Conservation (phyloP, 2,797 vertebrate genomes). For the Myotis pilosus region DNA sequence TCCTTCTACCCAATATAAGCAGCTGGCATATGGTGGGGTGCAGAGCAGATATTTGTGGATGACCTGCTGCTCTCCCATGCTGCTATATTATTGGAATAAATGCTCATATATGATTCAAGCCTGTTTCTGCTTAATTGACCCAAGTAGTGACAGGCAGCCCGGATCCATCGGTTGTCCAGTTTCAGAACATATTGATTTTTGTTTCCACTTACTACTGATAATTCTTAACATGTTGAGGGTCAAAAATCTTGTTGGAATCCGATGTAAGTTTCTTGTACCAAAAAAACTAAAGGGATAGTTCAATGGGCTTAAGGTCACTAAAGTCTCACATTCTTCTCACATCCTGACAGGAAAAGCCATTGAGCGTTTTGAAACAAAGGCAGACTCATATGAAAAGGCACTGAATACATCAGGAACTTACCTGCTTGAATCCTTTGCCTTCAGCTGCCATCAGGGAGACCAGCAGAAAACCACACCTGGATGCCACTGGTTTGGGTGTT, state of each 20-base stretch:
- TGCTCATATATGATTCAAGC: too few relatives aligned
- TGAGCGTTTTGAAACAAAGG: conserved; percentile 57
- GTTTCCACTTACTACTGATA: neutral
- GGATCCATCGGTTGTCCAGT: too few relatives aligned
- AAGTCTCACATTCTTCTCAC: neutral
- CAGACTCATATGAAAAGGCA: conserved; percentile 58
- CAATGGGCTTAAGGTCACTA: neutral
- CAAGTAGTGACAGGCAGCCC: too few relatives aligned
- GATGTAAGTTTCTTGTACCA: neutral
- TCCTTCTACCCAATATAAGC: too few relatives aligned
- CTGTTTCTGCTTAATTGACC: too few relatives aligned
- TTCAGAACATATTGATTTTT: neutral
- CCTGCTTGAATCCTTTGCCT: conserved; percentile 26
- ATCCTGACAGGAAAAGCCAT: conserved; percentile 54
- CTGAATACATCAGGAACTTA: conserved; percentile 50
- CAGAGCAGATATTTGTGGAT: too few relatives aligned
- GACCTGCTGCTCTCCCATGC: too few relatives aligned
- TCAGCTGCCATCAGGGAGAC: neutral
- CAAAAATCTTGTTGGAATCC: neutral
- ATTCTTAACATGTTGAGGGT: neutral
- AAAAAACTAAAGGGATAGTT: neutral
- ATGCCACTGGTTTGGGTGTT: conserved; percentile 52
- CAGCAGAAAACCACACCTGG: conserved; percentile 60
- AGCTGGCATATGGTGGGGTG: too few relatives aligned
- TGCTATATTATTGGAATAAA: too few relatives aligned